Base-by-base conservation (phyloP, 2,113 vertebrate genomes). In the Illadopsis cleaveri region DNA sequence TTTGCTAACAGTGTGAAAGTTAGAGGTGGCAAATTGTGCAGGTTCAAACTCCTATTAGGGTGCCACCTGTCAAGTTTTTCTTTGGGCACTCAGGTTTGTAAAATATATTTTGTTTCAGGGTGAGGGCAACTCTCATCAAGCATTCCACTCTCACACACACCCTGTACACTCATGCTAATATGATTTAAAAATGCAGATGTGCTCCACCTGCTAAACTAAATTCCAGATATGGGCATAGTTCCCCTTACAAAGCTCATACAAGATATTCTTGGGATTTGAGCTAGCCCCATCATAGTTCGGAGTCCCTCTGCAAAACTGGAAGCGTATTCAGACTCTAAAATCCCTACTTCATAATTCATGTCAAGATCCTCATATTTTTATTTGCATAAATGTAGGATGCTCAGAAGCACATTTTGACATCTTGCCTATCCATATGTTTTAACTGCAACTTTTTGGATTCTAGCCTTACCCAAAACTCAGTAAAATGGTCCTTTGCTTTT, bases 11-110 rank as follows among this genome's bases (percentile, higher is more conserved):
- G 42, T 53, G 28, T 9, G 53, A 82, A 85, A 86, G 78, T 73
- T 77, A 66, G 80, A 76, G 85, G 58, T 57, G 62, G 77, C 68
- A 96, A 79, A 58, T 78, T 65, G 93, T 94, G 84, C 82, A 94
- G 79, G 88, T 84, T 96, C 68, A 94, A 86, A 90, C 51, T 82
- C 86, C 86, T 82, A 95, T 95, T 95, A 89, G 89, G 92, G 86
- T 92, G 35, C 80, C 94, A 93, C 96, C 84, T 97, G 95, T 95
- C 94, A 97, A 94, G 57, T 15, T 91, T 95, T 97, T 68, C 81
- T 90, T 80, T 76, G 86, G 91, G 70, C 51, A 82, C 17, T 54
- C 37, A 81, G 51, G 69, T 86, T 93, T 93, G 92, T 82, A 80
- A 95, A 97, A 96, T 80, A 12, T 61, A 68, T 93, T 97, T 96